Percentiles rank a stretch among this genome's conserved stretches.
These are phyloP conservation scores for Cataglyphis albicans DNA, from an alignment of 2,888 invertebrate genomes.

Conservation along the genomic window DNA sequence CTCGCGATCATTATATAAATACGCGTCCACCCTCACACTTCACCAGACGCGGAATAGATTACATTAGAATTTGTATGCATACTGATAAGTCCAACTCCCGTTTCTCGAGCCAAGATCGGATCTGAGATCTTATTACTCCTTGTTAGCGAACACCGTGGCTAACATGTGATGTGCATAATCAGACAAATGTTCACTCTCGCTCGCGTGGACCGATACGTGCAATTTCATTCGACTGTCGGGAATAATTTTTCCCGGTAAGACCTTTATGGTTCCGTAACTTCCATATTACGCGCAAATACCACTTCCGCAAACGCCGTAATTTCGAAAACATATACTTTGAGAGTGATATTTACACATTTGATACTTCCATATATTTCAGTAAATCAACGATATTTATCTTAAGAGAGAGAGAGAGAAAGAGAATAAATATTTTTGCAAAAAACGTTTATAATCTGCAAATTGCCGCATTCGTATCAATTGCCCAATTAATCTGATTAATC, in stretches of 20 bases:
- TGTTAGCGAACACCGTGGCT: conserved; percentile 39
- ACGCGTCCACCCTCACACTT: conserved; percentile 31
- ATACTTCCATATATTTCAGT: conserved; percentile 13
- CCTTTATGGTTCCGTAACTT: conserved; percentile 33
- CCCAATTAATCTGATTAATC: neutral
- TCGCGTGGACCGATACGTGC: conserved; percentile 40
- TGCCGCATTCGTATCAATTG: neutral
- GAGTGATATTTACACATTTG: neutral
- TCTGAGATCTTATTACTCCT: conserved; percentile 58
- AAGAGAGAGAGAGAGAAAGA: neutral
- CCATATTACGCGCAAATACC: conserved; percentile 47
- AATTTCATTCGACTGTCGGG: conserved; percentile 41
- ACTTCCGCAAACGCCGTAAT: conserved; percentile 27
- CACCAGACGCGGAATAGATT: conserved; percentile 57
- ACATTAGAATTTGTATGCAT: conserved; percentile 50
- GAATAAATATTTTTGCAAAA: neutral
- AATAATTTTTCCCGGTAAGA: conserved; percentile 11
- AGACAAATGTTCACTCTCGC: conserved; percentile 49
- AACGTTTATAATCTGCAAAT: neutral
- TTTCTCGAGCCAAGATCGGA: conserved; percentile 60
- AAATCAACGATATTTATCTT: conserved; percentile 11
- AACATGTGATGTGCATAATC: conserved; percentile 62
- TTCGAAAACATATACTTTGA: conserved; percentile 18
- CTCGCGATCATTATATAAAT: conserved; percentile 34
- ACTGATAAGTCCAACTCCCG: conserved; percentile 63